phyloP scores from a whole-genome alignment of 2,797 vertebrate species.

The Brachyalestes nurse region DNA sequence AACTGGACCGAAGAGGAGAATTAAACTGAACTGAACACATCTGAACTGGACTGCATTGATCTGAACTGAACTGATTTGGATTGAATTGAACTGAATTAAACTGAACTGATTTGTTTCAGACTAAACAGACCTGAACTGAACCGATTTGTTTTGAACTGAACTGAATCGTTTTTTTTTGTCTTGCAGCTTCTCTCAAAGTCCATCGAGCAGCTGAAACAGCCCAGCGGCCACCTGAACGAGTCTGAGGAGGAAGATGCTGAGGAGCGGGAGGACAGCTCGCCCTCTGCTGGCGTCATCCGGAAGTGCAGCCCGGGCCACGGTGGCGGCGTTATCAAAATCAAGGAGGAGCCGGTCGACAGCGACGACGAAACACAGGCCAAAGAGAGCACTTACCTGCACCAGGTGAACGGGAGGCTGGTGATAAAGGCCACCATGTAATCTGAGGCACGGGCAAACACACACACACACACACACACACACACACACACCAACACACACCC shows the following conservation, averaged over 20 bases:
- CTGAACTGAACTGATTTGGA: neutral
- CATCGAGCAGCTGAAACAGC: constrained; percentile 96
- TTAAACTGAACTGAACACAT: neutral
- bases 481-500: constrained; percentile 53
- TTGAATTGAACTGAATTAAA: neutral
- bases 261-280: constrained; percentile 86
- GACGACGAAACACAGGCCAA: constrained; percentile 90
- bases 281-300: constrained; percentile 79
- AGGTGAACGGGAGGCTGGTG: constrained; percentile 97
- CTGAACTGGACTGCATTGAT: neutral
- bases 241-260: constrained; percentile 85
- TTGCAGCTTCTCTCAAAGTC: constrained; percentile 96
- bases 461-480: constrained; percentile 5
- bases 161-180: constrained; percentile 61
- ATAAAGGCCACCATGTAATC: constrained; percentile 96
- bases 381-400: constrained; percentile 93
- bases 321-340: constrained; percentile 89
- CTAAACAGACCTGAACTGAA: neutral
- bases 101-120: neutral
- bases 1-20: neutral
- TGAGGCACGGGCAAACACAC: constrained; percentile 1
- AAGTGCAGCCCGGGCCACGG: constrained; percentile 83
- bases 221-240: constrained; percentile 90
- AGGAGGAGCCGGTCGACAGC: constrained; percentile 92
- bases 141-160: neutral